Evolutionary conservation across 53 echinoderm and acorn worm genomes (phyloP), one percentile per base, ranked within the genome.

Genomic region (Luidia sarsii): DNA sequence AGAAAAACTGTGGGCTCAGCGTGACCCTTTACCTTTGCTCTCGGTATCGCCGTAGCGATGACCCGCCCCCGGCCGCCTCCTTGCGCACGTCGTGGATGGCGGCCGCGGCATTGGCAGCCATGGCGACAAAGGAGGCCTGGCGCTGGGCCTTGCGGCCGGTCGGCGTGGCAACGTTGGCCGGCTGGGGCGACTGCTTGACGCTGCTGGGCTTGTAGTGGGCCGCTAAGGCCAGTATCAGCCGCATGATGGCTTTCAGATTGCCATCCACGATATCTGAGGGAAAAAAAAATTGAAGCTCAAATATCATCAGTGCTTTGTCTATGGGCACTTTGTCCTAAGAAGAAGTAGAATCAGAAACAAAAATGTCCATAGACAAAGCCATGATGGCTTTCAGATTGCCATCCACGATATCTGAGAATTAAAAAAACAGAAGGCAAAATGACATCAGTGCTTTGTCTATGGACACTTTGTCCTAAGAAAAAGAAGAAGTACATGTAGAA

Each of bases 131-230:
- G 9, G 95, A 95, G 0, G 92, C 92, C 73, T 95, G 91, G 4
- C 86, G 37, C 32, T 66, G 66, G 2, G 85, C 82, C 35, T 59
- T 69, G 41, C 89, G 69, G 11, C 69, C 60, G n/a, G 72, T 63
- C 14, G 94, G 79, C 2, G 87, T 70, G 35, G 73, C 14, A 19
- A 85, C 23, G 43, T 16, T 14, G 28, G 79, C 61, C 0, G 63
- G 39, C 32, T 90, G 87, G 20, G 89, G 83, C 0, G 99, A 72
- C 81, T 99, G 99, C 38, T 99, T 99, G 24, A 99, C 99, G 33
- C 94, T 94, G 89, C 91, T 89, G 14, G 99, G 99, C 64, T 99
- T 99, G 80, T 99, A 99, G 71, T 99, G 99, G 13, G 99, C 99
- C 1, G 99, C 99, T 4, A 99, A 85, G n/a, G 99, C 91, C 2